phyloP scores from a whole-genome alignment of 2,113 vertebrate genomes.

The Lota lota region DNA sequence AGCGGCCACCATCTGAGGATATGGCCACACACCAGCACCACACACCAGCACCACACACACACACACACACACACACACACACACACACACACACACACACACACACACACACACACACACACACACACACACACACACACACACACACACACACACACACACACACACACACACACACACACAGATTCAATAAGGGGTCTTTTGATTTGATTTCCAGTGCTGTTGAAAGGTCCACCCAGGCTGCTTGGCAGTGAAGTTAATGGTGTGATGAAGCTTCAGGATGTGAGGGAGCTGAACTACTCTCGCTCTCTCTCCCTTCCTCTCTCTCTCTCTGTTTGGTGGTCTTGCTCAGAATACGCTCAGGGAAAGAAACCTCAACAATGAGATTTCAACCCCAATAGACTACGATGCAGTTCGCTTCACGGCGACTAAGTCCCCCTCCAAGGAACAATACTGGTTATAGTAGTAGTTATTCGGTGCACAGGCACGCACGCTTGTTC shows the following conservation, averaged over 20 bases:
- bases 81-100: constrained; percentile 12
- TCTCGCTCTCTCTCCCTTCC: background rate
- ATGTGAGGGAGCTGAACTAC: background rate
- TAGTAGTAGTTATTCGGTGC: too few species aligned
- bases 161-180: constrained; percentile 13
- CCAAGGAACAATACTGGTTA: too few species aligned
- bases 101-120: constrained; percentile 9
- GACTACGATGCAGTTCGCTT: too few species aligned
- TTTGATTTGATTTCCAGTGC: background rate
- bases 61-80: constrained; percentile 9
- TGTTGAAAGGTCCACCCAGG: background rate
- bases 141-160: constrained; percentile 8
- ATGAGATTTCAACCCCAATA: too few species aligned
- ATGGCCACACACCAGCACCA: background rate
- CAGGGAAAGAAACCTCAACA: too few species aligned
- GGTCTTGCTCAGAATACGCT: too few species aligned
- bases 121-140: constrained; percentile 15
- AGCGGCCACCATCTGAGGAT: too few species aligned
- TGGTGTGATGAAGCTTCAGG: background rate
- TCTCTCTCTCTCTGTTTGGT: background rate
- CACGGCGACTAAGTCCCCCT: too few species aligned
- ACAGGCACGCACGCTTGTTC: too few species aligned
- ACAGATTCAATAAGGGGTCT: background rate
- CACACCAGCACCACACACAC: constrained; percentile 4
- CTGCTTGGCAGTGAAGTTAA: background rate